phyloP scores from a whole-genome alignment of 2,797 vertebrate genomes.

The Rhodeus uyekii region DNA sequence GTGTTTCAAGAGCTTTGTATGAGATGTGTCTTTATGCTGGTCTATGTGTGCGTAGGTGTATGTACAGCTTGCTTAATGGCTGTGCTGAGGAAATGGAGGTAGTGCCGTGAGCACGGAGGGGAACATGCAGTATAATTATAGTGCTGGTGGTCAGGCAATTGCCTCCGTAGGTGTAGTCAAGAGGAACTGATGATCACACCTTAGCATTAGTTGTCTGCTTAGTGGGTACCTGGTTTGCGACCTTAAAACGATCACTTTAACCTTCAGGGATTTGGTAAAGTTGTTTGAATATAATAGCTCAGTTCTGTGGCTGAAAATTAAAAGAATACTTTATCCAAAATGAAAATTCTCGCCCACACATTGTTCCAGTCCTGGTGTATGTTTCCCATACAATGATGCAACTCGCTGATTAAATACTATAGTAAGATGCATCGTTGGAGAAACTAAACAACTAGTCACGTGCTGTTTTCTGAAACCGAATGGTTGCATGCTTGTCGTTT shows the following conservation, averaged over 20 bases:
- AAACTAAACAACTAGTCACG: not conserved
- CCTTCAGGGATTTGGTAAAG: conserved; percentile 34
- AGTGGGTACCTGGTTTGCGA: conserved; percentile 6
- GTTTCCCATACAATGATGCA: not conserved
- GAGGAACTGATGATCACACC: conserved; percentile 41
- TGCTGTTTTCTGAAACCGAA: not conserved
- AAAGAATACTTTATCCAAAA: not conserved
- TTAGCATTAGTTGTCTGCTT: conserved; percentile 37
- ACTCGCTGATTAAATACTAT: not conserved
- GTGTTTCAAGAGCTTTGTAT: conserved; percentile 32
- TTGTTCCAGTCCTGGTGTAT: not conserved
- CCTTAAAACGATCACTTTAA: conserved; percentile 47
- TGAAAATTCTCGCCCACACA: not conserved
- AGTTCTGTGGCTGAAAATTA: conserved; percentile 18
- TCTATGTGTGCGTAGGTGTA: conserved; percentile 37
- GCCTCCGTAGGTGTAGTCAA: conserved; percentile 52
- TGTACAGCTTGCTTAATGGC: conserved; percentile 57
- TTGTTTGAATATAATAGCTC: conserved; percentile 2
- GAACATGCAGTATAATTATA: conserved; percentile 51
- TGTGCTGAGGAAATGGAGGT: conserved; percentile 38
- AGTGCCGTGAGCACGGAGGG: conserved; percentile 20
- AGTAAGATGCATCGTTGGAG: not conserved
- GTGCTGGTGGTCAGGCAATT: conserved; percentile 51
- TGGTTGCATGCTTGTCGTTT: not conserved
- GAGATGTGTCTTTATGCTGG: conserved; percentile 38